A percentile compares a stretch with the other conserved stretches of the same genome.
These are phyloP conservation scores for Neocloeon triangulifer DNA, from an alignment of 1,140 invertebrate species.

Conservation along the genomic window DNA sequence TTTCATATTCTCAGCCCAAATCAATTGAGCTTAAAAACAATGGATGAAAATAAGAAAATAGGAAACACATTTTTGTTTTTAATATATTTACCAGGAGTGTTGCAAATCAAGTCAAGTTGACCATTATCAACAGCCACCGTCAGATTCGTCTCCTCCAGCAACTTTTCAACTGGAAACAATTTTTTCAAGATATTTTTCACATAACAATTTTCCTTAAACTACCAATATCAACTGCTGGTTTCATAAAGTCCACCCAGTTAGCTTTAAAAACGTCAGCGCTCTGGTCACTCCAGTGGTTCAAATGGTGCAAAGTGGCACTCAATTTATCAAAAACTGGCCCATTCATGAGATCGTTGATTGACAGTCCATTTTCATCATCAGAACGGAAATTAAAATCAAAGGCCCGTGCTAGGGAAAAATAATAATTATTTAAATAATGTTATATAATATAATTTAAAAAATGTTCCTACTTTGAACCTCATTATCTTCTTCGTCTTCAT, in stretches of 20 bases:
- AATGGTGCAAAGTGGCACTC: constrained; percentile 27
- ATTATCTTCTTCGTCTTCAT: constrained; percentile 19
- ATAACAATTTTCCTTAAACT: no score
- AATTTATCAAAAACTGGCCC: constrained; percentile 35
- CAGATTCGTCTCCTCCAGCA: constrained; percentile 43
- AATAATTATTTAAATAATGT: no score
- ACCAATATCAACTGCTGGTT: constrained; percentile 46
- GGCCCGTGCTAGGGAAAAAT: no score
- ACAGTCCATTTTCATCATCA: constrained; percentile 19
- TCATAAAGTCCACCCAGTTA: constrained; percentile 58
- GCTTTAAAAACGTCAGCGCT: constrained; percentile 32
- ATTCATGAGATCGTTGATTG: constrained; percentile 43
- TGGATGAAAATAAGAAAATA: no score
- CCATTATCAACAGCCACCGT: constrained; percentile 44
- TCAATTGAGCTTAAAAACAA: constrained; percentile 16
- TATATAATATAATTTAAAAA: no score
- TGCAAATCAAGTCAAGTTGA: constrained; percentile 43
- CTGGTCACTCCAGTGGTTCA: constrained; percentile 36
- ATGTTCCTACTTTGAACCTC: no score
- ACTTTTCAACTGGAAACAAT: constrained; percentile 31
- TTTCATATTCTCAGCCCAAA: constrained; percentile 20
- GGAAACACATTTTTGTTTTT: no score
- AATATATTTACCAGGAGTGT: constrained; percentile 36
- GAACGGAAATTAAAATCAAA: constrained; percentile 22
- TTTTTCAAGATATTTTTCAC: no score